A percentile compares a stretch with the other conserved stretches of the same genome.
phyloP scores from a whole-genome alignment of 2,797 vertebrate genomes.

The Pristis pectinata region DNA sequence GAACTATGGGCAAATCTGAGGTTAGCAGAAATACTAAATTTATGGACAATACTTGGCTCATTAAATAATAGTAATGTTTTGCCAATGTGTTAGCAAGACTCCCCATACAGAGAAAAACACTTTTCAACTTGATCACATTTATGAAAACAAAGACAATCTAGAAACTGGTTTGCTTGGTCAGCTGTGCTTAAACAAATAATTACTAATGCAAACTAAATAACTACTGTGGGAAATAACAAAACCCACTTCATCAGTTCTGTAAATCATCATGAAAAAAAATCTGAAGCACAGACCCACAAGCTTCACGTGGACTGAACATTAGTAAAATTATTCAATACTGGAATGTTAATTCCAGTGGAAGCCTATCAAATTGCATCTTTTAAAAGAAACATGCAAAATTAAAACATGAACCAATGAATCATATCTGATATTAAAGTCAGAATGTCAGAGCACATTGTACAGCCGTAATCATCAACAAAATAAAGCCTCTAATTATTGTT shows the following conservation, averaged over 20 bases:
- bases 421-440: slow-evolving; percentile 1
- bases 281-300: slow-evolving; percentile 15
- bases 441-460: background rate
- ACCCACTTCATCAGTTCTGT: slow-evolving; percentile 62
- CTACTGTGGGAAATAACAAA: slow-evolving; percentile 63
- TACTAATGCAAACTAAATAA: slow-evolving; percentile 74
- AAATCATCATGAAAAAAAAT: slow-evolving; percentile 42
- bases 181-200: slow-evolving; percentile 78
- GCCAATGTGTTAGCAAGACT: slow-evolving; percentile 76
- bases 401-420: background rate
- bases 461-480: background rate
- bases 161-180: slow-evolving; percentile 78
- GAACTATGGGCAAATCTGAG: background rate
- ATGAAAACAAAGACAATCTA: slow-evolving; percentile 81
- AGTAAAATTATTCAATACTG: background rate
- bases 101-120: slow-evolving; percentile 76
- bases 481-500: background rate
- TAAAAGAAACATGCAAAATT: background rate
- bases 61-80: slow-evolving; percentile 63
- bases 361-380: background rate
- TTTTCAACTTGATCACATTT: slow-evolving; percentile 78
- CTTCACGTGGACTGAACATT: background rate
- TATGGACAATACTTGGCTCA: background rate
- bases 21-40: background rate
- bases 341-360: background rate